These are phyloP conservation scores for Drosophila kurseongensis DNA, from an alignment of 1,140 invertebrate genomes.

Conservation along the genomic window DNA sequence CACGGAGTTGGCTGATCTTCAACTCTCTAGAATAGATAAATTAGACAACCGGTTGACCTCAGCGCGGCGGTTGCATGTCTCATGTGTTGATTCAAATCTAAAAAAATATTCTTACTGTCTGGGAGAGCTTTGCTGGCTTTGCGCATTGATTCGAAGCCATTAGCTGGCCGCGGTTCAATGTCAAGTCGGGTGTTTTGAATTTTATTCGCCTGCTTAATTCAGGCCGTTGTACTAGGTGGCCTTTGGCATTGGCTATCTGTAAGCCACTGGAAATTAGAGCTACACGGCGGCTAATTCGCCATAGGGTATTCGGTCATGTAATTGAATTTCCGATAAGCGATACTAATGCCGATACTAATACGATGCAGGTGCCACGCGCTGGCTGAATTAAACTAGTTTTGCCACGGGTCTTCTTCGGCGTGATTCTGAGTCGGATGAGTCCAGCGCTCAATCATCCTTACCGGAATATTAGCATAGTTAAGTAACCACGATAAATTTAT, in stretches of 20 bases:
- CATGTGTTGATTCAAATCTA: slow-evolving; percentile 50
- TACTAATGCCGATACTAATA: not conserved
- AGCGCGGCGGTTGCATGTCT: slow-evolving; percentile 63
- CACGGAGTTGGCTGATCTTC: slow-evolving; percentile 15
- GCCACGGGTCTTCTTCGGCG: slow-evolving; percentile 11
- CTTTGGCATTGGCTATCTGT: slow-evolving; percentile 6
- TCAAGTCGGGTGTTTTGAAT: slow-evolving; percentile 54
- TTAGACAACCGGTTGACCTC: slow-evolving; percentile 76
- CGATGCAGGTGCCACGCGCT: slow-evolving; percentile 44
- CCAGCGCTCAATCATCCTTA: slow-evolving; percentile 61
- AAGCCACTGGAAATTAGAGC: not conserved
- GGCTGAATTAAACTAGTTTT: slow-evolving; percentile 34
- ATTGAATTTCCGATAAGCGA: not conserved
- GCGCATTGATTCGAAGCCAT: slow-evolving; percentile 47
- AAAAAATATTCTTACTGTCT: slow-evolving; percentile 67
- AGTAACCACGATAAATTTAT: slow-evolving; percentile 63
- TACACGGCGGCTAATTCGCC: not conserved
- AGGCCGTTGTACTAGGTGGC: slow-evolving; percentile 3
- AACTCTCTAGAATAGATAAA: slow-evolving; percentile 56
- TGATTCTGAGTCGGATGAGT: slow-evolving; percentile 37
- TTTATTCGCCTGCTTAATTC: slow-evolving; percentile 38
- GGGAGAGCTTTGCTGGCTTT: slow-evolving; percentile 9
- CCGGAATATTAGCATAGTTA: slow-evolving; percentile 79
- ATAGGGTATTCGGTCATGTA: not conserved
- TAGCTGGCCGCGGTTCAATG: slow-evolving; percentile 64